Evolutionary conservation across 2,888 invertebrate genomes (phyloP).

Genomic region (Aspidiotus rigidus): DNA sequence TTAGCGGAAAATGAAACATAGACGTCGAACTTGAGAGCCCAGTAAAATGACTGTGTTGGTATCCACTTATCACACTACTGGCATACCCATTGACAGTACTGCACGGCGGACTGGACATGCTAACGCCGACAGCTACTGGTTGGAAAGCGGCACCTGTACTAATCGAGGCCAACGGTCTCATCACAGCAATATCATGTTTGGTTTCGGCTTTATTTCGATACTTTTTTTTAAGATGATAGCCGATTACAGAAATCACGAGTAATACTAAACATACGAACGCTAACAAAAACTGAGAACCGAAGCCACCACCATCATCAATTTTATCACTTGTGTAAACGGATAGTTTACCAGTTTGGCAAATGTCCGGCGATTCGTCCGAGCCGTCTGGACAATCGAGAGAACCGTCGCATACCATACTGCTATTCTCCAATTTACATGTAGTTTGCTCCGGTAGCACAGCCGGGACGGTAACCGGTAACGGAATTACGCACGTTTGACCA

Average conservation of each 20-base stretch:
- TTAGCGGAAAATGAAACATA: slow-evolving; percentile 63
- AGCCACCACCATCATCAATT: too few species aligned
- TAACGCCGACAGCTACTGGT: not conserved
- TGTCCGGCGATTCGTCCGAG: slow-evolving; percentile 54
- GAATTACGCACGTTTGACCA: slow-evolving; percentile 52
- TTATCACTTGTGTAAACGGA: too few species aligned
- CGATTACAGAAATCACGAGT: too few species aligned
- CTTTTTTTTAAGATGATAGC: not conserved
- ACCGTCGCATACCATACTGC: slow-evolving; percentile 62
- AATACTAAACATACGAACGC: too few species aligned
- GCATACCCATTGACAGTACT: slow-evolving; percentile 4
- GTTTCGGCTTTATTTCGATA: not conserved
- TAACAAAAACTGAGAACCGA: too few species aligned
- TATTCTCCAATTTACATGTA: slow-evolving; percentile 42
- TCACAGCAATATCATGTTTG: slow-evolving; percentile 16
- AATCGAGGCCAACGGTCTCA: slow-evolving; percentile 9
- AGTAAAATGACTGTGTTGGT: slow-evolving; percentile 55
- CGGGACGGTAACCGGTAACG: slow-evolving; percentile 60
- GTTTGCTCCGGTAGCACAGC: slow-evolving; percentile 58
- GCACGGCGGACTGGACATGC: not conserved
- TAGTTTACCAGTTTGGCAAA: not conserved
- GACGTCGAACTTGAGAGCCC: slow-evolving; percentile 39
- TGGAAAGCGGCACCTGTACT: not conserved
- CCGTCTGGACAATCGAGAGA: slow-evolving; percentile 71
- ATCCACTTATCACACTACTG: slow-evolving; percentile 41